phyloP scores from a whole-genome alignment of 2,888 invertebrate genomes.

The Caenorhabditis sp. region DNA sequence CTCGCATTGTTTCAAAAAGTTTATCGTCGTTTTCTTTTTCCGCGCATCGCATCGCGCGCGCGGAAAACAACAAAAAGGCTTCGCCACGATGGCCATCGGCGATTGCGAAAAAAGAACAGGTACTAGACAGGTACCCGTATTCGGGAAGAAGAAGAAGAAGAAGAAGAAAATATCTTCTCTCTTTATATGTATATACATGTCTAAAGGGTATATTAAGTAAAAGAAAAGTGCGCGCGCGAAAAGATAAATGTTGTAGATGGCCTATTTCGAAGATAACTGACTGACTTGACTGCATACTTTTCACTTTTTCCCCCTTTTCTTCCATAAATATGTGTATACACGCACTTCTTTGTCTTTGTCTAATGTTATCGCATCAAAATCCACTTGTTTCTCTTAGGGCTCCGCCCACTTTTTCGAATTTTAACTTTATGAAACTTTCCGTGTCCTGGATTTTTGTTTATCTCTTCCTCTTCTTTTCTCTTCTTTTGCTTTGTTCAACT shows the following conservation, averaged over 20 bases:
- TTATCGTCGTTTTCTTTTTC: no score
- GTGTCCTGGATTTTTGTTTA: no score
- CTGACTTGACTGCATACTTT: neutral
- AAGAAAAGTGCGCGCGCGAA: slow-evolving; percentile 1
- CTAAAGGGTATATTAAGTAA: neutral
- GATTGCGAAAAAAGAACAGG: slow-evolving; percentile 12
- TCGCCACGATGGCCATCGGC: slow-evolving; percentile 33
- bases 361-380: no score
- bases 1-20: no score
- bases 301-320: slow-evolving; percentile 2
- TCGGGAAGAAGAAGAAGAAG: neutral
- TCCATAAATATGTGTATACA: neutral
- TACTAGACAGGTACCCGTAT: no score
- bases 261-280: slow-evolving; percentile 43
- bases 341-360: neutral
- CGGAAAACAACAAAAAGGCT: slow-evolving; percentile 8
- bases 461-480: no score
- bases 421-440: no score
- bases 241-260: slow-evolving; percentile 49
- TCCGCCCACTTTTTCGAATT: no score
- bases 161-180: slow-evolving; percentile 2
- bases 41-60: no score
- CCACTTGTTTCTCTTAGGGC: no score
- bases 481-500: no score
- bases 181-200: neutral